Evolutionary conservation across 2,797 vertebrate genomes (phyloP).

Genomic region (Coreius guichenoti): DNA sequence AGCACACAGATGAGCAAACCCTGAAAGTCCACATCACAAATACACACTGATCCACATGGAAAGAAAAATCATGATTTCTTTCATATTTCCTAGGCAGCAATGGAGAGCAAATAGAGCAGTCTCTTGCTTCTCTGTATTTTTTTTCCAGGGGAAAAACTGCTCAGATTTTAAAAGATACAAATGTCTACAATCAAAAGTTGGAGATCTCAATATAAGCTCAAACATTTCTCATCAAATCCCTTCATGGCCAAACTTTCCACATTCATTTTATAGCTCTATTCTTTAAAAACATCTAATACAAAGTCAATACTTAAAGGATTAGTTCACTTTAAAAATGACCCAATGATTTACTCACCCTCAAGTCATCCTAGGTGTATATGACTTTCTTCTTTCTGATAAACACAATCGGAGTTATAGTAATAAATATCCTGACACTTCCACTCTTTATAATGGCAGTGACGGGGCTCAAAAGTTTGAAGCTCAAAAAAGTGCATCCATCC

Average conservation of each 20-base stretch:
- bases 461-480: too few relatives aligned
- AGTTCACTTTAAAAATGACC: too few relatives aligned
- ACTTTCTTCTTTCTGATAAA: too few relatives aligned
- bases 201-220: neutral
- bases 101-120: neutral
- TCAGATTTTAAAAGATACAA: neutral
- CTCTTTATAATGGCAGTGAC: too few relatives aligned
- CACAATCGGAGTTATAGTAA: too few relatives aligned
- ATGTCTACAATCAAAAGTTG: neutral
- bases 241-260: neutral
- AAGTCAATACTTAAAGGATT: neutral
- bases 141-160: neutral
- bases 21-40: constrained; percentile 1
- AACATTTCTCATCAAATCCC: constrained; percentile 7
- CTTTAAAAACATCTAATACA: neutral
- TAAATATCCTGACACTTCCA: too few relatives aligned
- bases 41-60: neutral
- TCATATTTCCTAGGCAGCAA: neutral
- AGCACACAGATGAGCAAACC: neutral
- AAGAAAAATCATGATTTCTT: constrained; percentile 17
- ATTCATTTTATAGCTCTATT: neutral
- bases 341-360: too few relatives aligned
- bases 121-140: neutral
- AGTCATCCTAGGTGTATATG: too few relatives aligned
- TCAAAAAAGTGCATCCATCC: too few relatives aligned